Conservation (phyloP, 2,113 vertebrate genomes). For the Ciconia stormi region DNA sequence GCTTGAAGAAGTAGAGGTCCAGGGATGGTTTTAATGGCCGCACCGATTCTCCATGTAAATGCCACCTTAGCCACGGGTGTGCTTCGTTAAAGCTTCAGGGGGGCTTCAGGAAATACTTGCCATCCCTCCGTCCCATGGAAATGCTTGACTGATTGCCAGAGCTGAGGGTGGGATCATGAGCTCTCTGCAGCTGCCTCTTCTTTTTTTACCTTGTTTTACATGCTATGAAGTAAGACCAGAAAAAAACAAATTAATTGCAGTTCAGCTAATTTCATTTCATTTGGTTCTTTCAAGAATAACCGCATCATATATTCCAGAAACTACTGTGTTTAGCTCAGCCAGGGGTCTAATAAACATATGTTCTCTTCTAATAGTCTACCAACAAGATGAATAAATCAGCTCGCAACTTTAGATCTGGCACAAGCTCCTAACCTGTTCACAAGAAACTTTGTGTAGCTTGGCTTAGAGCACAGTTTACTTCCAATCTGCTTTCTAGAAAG, state of each 20-base stretch:
- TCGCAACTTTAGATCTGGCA: neutral
- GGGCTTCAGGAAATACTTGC: neutral
- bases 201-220: neutral
- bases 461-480: neutral
- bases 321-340: neutral
- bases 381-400: neutral
- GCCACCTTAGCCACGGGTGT: neutral
- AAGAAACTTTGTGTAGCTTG: neutral
- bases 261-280: neutral
- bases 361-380: neutral
- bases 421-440: neutral
- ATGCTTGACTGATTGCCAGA: neutral
- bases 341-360: neutral
- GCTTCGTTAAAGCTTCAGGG: neutral
- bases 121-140: neutral
- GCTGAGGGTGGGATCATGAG: neutral
- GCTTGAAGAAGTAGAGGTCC: neutral
- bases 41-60: neutral
- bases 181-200: neutral
- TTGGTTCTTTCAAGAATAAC: conserved; percentile 3
- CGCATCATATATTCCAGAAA: neutral
- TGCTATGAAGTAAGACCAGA: neutral
- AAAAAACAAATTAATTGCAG: conserved; percentile 27
- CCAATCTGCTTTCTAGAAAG: neutral
- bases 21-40: neutral